A percentile compares a stretch with the other conserved stretches of the same genome.
These are phyloP conservation scores for Alligator sinensis DNA, from an alignment of 2,113 vertebrate genomes.

Conservation along the genomic window DNA sequence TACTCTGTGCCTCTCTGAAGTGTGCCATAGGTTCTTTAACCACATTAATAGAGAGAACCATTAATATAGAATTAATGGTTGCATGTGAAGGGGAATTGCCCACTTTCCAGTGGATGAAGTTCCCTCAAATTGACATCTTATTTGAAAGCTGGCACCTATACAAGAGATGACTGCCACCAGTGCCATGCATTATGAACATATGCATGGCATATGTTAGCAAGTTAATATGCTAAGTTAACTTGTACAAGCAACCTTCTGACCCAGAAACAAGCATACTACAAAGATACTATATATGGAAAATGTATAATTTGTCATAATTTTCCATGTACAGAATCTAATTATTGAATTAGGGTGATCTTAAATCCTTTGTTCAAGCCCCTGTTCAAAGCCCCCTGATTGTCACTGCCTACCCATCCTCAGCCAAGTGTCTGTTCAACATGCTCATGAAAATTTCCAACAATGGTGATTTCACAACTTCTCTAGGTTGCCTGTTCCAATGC, in stretches of 20 bases:
- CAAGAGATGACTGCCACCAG: slow-evolving; percentile 36
- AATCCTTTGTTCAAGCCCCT: too few species aligned
- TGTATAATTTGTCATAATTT: not conserved
- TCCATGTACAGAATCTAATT: too few species aligned
- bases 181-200: not conserved
- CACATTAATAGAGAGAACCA: slow-evolving; percentile 47
- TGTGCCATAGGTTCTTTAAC: slow-evolving; percentile 29
- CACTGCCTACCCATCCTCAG: too few species aligned
- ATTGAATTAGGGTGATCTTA: too few species aligned
- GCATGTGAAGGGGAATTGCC: not conserved
- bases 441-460: too few species aligned
- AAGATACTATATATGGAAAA: not conserved
- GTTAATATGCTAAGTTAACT: not conserved
- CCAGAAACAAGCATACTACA: slow-evolving; percentile 1
- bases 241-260: not conserved
- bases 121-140: slow-evolving; percentile 40
- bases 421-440: too few species aligned
- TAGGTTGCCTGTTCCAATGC: too few species aligned
- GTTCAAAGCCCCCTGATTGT: too few species aligned
- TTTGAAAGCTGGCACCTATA: slow-evolving; percentile 14
- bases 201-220: too few species aligned
- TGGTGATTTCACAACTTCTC: too few species aligned
- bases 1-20: slow-evolving; percentile 49
- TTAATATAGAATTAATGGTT: too few species aligned
- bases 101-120: not conserved